Conservation (phyloP, 2,888 invertebrate genomes). For the Rhamnusium bicolor region DNA sequence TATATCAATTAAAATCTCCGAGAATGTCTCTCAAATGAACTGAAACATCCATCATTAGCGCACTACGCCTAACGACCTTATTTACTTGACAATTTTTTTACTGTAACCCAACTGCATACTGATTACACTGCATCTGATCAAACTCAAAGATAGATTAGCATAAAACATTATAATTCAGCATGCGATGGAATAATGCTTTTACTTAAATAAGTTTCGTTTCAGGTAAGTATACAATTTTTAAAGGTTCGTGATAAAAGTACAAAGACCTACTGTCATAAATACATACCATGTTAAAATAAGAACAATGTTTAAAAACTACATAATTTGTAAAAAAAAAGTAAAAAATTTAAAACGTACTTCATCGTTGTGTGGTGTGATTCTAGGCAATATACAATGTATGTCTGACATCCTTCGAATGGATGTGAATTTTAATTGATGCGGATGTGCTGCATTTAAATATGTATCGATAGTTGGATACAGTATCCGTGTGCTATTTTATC, state of each 20-base stretch:
- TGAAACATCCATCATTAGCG: slow-evolving; percentile 61
- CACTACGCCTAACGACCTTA: slow-evolving; percentile 53
- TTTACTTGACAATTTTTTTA: slow-evolving; percentile 45
- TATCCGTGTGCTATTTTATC: neutral
- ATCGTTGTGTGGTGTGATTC: no score
- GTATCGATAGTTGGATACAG: neutral
- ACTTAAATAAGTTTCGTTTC: slow-evolving; percentile 27
- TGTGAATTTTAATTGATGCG: neutral
- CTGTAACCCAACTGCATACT: slow-evolving; percentile 47
- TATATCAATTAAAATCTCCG: slow-evolving; percentile 60
- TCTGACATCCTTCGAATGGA: neutral
- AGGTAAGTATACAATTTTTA: slow-evolving; percentile 3
- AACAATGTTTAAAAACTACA: no score
- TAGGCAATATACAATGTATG: neutral
- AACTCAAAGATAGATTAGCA: slow-evolving; percentile 55
- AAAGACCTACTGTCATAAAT: neutral
- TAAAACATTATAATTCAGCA: slow-evolving; percentile 52
- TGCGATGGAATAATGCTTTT: slow-evolving; percentile 41
- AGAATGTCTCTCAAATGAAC: slow-evolving; percentile 61
- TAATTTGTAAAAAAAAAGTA: no score
- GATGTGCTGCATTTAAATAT: neutral
- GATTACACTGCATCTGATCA: slow-evolving; percentile 55
- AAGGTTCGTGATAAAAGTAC: neutral
- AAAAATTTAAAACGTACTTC: neutral
- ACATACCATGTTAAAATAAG: neutral